Evolutionary conservation across 2,113 vertebrate species (phyloP), one percentile per base, ranked within the genome.

Genomic region (Spea bombifrons): DNA sequence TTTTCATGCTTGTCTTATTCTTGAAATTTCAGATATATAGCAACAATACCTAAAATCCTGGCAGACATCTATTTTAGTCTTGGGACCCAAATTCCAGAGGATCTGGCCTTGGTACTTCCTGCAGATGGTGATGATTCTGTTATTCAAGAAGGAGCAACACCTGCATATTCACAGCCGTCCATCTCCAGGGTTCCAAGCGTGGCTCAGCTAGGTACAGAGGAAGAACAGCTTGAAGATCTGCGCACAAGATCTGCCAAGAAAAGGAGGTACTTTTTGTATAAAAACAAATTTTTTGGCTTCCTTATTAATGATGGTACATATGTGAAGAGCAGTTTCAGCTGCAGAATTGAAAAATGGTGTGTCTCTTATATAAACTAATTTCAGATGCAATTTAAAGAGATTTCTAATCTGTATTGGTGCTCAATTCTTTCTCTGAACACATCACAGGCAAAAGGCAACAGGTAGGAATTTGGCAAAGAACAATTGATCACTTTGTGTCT

Each of bases 51-150:
- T 0, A 91, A 89, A 85, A 92, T 86, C 0, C 91, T 99, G 8
- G 96, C 94, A 65, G 90, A 91, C 4, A 87, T 98, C 73, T 98
- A 98, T 69, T 88, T 95, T 46, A 91, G 92, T 81, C 90, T 99
- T 0, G 97, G 97, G 16, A 94, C 91, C 3, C 91, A 90, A 87
- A 90, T 97, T 75, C 97, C 97, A 0, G 88, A 90, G 0, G 94
- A 89, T 44, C 87, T 99, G 81, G 84, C 90, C n/a, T 88, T 88
- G 3, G 87, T 93, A 73, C 92, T 99, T 76, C 97, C 97, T 17
- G 70, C 91, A 16, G 95, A 96, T 78, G 96, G 96, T 13, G 97
- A 99, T 64, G 96, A 98, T 45, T 98, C 96, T 0, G 3, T 96
- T 70, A 83, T 88, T 43, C 90, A 92, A 80, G 94, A 95, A 73